Conservation (phyloP, 2,888 invertebrate species). For the Leucophenga montana region DNA sequence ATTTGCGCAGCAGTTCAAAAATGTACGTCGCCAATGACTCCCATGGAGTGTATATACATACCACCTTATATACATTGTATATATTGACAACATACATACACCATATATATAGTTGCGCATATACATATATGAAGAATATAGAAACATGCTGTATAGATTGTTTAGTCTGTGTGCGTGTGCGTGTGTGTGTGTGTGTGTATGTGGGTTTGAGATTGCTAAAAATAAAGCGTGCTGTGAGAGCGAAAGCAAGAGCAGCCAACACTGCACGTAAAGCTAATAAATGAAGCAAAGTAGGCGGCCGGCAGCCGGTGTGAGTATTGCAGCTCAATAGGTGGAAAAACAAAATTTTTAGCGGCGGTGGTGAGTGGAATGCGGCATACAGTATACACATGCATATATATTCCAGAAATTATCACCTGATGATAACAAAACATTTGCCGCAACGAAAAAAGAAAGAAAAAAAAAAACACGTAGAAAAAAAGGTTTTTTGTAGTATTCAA, state of each 20-base stretch:
- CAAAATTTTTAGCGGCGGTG: too few relatives aligned
- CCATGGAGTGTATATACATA: not conserved
- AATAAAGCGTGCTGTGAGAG: conserved; percentile 6
- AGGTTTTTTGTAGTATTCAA: too few relatives aligned
- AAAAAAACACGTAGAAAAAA: too few relatives aligned
- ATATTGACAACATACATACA: not conserved
- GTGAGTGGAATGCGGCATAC: conserved; percentile 3
- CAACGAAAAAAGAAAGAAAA: too few relatives aligned
- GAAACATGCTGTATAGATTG: not conserved
- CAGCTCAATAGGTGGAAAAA: not conserved
- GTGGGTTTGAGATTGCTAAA: conserved; percentile 1
- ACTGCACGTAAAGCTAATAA: conserved; percentile 1
- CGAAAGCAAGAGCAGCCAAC: not conserved
- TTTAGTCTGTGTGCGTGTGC: not conserved
- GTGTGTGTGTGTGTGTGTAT: not conserved
- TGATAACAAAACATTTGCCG: conserved; percentile 17
- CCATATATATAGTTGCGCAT: not conserved
- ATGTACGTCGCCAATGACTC: not conserved
- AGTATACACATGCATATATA: not conserved
- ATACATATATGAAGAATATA: not conserved
- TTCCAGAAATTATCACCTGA: conserved; percentile 33
- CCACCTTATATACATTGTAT: not conserved
- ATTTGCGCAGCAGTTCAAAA: not conserved
- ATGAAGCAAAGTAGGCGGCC: not conserved
- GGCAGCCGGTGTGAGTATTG: not conserved